Base-by-base conservation (phyloP, 2,797 vertebrate species). In the Acrossocheilus wenchowensis region DNA sequence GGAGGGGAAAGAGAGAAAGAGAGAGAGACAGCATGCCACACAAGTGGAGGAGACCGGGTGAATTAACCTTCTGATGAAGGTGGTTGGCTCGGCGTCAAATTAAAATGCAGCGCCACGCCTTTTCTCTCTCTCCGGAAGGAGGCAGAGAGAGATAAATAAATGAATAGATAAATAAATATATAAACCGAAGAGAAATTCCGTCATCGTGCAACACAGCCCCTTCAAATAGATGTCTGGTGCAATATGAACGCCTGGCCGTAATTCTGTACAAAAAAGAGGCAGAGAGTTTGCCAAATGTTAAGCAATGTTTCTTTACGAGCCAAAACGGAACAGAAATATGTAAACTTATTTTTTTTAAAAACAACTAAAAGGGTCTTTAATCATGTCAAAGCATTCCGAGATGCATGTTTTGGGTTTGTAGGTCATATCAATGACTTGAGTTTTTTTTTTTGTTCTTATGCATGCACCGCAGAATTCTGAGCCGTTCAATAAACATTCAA, bases 41-140 rank as follows among this genome's bases (percentile, higher is more conserved):
- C 88, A 84, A 90, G 84, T 72, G 50, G 81, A 73, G 86, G 88
- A 88, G 90, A 89, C 82, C 77, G 81, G 87, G 77, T 82, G 88
- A 90, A 91, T 92, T 91, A 92, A 91, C 91, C 91, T 92, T 91
- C 89, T 89, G 90, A 91, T 90, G 89, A 89, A 90, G 89, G 88
- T 89, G 84, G 82, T 88, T 88, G 87, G 86, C 88, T 89, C 45
- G 6, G 79, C 66, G 11, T 89, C 84, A 84, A 87, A 91, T 93
- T 92, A 91, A 91, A 90, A 93, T 92, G 90, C 91, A 84, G 81
- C 54, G 50, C 90, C 88, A 90, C 82, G 15, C 88, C 90, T 89
- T 80, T 83, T 79, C 78, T 84, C 86, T 84, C 86, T 84, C 78
- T 73, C 57, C 43, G 75, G 69, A 90, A 72, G 78, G 81, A 89